phyloP scores from a whole-genome alignment of 2,797 vertebrate genomes.

The Phoxinus dragarum region DNA sequence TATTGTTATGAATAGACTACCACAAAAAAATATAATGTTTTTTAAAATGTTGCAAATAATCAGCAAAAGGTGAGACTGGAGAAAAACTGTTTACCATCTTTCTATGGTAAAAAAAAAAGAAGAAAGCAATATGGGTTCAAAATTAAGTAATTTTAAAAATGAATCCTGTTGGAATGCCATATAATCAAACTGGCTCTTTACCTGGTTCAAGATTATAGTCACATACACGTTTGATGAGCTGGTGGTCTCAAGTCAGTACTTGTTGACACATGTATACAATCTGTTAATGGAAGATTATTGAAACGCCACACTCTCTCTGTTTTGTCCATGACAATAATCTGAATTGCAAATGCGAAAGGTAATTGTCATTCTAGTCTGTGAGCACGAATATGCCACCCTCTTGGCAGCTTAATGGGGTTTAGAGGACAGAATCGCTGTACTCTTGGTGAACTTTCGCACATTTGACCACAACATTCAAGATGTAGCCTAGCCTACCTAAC shows the following conservation, averaged over 20 bases:
- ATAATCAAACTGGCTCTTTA: not conserved
- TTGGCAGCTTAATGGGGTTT: constrained; percentile 21
- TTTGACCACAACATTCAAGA: constrained; percentile 5
- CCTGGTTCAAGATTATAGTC: not conserved
- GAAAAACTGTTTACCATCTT: not conserved
- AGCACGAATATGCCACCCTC: not conserved
- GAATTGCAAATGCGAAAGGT: constrained; percentile 12
- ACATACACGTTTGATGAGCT: not conserved
- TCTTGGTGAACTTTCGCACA: not conserved
- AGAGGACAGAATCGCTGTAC: constrained; percentile 1
- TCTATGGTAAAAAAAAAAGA: not conserved
- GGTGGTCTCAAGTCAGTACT: not conserved
- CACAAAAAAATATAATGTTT: not conserved
- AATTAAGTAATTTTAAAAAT: not conserved
- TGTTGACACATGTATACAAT: not conserved
- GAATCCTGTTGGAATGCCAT: not conserved
- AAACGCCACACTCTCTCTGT: not conserved
- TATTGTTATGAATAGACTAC: not conserved
- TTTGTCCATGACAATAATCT: constrained; percentile 3
- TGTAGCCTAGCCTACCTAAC: not conserved
- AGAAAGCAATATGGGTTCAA: not conserved
- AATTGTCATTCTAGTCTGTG: not conserved
- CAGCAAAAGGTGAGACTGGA: not conserved
- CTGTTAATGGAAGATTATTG: constrained; percentile 10
- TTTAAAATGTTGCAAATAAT: not conserved